Base-by-base conservation (phyloP, 2,888 invertebrate species). In the Phorcus lineatus region DNA sequence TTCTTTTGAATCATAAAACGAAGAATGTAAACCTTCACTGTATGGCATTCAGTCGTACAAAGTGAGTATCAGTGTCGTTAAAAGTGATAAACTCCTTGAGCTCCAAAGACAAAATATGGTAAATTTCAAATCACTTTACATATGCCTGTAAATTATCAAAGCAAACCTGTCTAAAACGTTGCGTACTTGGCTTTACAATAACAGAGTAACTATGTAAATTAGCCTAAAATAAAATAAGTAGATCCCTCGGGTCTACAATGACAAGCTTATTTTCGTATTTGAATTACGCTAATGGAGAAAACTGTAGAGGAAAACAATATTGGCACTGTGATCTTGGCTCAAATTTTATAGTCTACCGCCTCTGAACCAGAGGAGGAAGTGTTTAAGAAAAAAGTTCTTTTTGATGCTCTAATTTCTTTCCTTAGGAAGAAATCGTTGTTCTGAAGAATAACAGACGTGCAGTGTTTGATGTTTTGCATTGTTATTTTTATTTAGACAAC, bases 221-320 rank as follows among this genome's bases (percentile, higher is more conserved):
- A 28, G 28, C 62, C 62, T 11, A n/a, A n/a, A 28, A 62, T 62
- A 16, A 62, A 24, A 22, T 62, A 28, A 62, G 24, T 28, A 16
- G 62, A 62, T 17, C 62, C 17, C 62, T 4, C 1, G 62, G 62
- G 19, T 62, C 24, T 13, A 19, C 28, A 62, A 16, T 62, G 62
- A 62, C 24, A 62, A 62, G 62, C 62, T 62, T 28, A 62, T 47
- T 62, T 62, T 62, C 62, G 62, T 28, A 28, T 62, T 62, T 62
- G 28, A 62, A 28, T 62, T 62, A 62, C 28, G 28, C 62, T 28
- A 62, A 62, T 62, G 62, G 62, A 17, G 62, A 22, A 57, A 62
- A 62, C 28, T 62, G 62, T 16, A 28, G 62, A 62, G 28, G 24
- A 24, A 62, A 28, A 24, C 28, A 62, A n/a, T 13, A 62, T 62